Conservation (phyloP, 92 coral and sea anemone genomes). For the Porites lobata region DNA sequence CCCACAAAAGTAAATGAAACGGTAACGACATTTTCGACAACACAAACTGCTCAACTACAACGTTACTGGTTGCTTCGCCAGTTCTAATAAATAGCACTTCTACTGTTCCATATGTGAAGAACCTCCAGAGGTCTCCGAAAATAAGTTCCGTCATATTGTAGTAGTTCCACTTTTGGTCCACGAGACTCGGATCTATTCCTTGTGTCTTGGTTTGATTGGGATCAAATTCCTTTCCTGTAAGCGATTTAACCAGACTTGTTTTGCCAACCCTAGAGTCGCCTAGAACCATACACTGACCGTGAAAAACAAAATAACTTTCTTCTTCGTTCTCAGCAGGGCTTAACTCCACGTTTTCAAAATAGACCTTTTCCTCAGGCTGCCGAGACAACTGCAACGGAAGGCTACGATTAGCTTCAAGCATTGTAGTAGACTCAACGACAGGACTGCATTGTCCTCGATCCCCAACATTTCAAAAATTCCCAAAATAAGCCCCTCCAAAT, state of each 20-base stretch:
- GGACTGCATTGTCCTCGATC: too few species aligned
- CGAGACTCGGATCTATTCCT: slow-evolving; percentile 48
- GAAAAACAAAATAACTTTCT: slow-evolving; percentile 28
- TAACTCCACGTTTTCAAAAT: too few species aligned
- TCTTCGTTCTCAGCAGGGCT: not conserved
- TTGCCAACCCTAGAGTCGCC: slow-evolving; percentile 62
- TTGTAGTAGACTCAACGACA: too few species aligned
- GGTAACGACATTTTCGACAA: not conserved
- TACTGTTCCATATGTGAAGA: not conserved
- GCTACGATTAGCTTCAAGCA: too few species aligned
- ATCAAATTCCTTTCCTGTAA: slow-evolving; percentile 54
- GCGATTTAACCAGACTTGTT: slow-evolving; percentile 60
- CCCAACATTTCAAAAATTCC: too few species aligned
- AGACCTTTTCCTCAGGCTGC: too few species aligned
- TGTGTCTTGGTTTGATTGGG: slow-evolving; percentile 29
- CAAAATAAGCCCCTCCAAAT: too few species aligned
- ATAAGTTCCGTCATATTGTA: slow-evolving; percentile 16
- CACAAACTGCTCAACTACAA: not conserved
- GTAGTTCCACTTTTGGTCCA: slow-evolving; percentile 43
- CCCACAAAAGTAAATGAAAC: too few species aligned
- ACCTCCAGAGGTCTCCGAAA: slow-evolving; percentile 31
- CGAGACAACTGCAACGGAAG: too few species aligned
- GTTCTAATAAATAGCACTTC: not conserved
- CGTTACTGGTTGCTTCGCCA: not conserved
- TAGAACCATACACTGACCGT: slow-evolving; percentile 49